Conservation (phyloP, 2,113 vertebrate species). For the Salvelinus namaycush region DNA sequence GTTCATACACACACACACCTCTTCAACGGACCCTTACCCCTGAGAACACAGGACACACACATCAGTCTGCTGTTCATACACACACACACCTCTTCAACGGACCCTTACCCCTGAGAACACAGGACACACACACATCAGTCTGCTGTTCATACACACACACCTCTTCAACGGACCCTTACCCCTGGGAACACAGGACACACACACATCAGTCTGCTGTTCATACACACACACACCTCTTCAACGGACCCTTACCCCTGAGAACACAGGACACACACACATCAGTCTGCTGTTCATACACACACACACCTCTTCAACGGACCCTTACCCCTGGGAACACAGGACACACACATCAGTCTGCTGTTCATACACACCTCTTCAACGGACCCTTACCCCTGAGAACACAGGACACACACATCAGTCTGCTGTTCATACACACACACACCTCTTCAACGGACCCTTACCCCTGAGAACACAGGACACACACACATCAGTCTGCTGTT, state of each 20-base stretch:
- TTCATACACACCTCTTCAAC: no score
- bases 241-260: slow-evolving; percentile 92
- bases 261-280: slow-evolving; percentile 38
- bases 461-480: slow-evolving; percentile 76
- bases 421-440: no score
- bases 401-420: no score
- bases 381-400: slow-evolving; percentile 51
- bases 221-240: slow-evolving; percentile 76
- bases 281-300: slow-evolving; percentile 45
- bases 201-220: no score
- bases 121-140: slow-evolving; percentile 35
- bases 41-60: slow-evolving; percentile 59
- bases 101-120: slow-evolving; percentile 87
- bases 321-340: slow-evolving; percentile 82
- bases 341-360: no score
- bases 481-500: slow-evolving; percentile 47
- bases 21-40: slow-evolving; percentile 97
- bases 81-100: slow-evolving; percentile 82
- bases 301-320: slow-evolving; percentile 86
- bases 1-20: slow-evolving; percentile 48
- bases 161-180: slow-evolving; percentile 83
- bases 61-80: slow-evolving; percentile 49
- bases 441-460: slow-evolving; percentile 92
- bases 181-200: no score
- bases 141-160: no score